phyloP scores from a whole-genome alignment of 2,113 vertebrate species.

The Gymnobelideus leadbeateri region DNA sequence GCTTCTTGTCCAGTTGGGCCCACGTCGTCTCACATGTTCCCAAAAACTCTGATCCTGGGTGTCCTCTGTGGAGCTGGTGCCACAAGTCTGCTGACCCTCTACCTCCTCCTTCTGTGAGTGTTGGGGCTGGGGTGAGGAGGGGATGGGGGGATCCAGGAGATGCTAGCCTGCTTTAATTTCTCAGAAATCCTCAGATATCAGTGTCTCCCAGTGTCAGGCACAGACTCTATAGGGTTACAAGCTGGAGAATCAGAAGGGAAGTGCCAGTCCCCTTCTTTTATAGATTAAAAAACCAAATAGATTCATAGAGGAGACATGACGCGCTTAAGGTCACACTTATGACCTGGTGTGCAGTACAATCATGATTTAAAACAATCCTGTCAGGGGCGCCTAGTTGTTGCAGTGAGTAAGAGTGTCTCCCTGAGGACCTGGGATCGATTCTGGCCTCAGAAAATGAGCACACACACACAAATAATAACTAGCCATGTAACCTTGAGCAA shows the following conservation, averaged over 20 bases:
- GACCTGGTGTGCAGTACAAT: neutral
- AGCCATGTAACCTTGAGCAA: too few species aligned
- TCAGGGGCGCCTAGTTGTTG: too few species aligned
- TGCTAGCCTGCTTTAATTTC: too few species aligned
- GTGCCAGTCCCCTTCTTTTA: neutral
- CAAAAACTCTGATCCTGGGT: neutral
- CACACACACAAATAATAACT: too few species aligned
- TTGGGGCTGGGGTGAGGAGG: too few species aligned
- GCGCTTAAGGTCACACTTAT: neutral
- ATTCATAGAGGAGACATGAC: neutral
- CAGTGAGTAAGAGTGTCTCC: too few species aligned
- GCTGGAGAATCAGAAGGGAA: neutral
- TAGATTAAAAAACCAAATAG: neutral
- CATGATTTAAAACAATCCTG: too few species aligned
- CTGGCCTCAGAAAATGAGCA: too few species aligned
- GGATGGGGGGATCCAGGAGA: too few species aligned
- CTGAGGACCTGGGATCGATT: too few species aligned
- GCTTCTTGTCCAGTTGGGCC: conserved; percentile 37
- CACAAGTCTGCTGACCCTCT: conserved; percentile 1
- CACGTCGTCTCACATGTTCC: neutral
- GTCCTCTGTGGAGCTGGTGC: neutral
- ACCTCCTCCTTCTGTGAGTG: conserved; percentile 54
- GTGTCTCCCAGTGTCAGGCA: too few species aligned
- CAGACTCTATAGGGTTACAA: neutral
- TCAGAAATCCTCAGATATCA: too few species aligned